Evolutionary conservation across 1,140 invertebrate genomes (phyloP).

Genomic region (Pomacea maculata): DNA sequence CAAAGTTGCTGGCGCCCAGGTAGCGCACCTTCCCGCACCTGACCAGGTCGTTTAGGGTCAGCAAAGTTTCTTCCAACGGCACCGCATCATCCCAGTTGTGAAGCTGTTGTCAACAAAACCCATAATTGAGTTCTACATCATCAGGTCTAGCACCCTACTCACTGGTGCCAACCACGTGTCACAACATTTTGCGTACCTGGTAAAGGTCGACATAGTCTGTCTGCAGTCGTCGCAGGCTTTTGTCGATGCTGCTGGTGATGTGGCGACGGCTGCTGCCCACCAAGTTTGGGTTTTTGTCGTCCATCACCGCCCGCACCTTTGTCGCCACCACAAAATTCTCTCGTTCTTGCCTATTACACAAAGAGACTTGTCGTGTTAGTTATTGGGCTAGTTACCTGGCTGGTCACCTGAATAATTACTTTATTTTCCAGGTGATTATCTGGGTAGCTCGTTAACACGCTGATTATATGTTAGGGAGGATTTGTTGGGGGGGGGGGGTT

Average conservation of each 20-base stretch:
- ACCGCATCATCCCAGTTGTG: conserved; percentile 45
- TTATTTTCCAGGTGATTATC: no score
- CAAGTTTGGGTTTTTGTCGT: conserved; percentile 3
- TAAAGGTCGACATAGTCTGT: conserved; percentile 23
- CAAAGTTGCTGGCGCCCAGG: conserved; percentile 47
- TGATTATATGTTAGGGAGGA: no score
- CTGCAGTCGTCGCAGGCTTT: conserved; percentile 23
- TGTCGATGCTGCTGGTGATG: conserved; percentile 21
- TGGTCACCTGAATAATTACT: no score
- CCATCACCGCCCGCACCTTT: conserved; percentile 37
- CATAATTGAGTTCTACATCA: no score
- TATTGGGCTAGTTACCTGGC: no score
- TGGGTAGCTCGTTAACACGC: no score
- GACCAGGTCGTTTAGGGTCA: conserved; percentile 47
- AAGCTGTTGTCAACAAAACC: conserved; percentile 18
- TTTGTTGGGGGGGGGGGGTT: no score
- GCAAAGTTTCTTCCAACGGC: conserved; percentile 45
- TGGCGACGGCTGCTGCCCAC: conserved; percentile 24
- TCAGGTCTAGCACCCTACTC: no score
- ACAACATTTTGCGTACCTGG: background rate
- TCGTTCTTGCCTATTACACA: conserved; percentile 35
- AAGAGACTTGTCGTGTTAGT: background rate
- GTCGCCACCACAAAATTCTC: conserved; percentile 46
- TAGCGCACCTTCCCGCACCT: conserved; percentile 48
- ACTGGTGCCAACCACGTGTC: background rate